These are phyloP conservation scores for Dinoponera quadriceps DNA, from an alignment of 1,140 invertebrate genomes.

Conservation along the genomic window DNA sequence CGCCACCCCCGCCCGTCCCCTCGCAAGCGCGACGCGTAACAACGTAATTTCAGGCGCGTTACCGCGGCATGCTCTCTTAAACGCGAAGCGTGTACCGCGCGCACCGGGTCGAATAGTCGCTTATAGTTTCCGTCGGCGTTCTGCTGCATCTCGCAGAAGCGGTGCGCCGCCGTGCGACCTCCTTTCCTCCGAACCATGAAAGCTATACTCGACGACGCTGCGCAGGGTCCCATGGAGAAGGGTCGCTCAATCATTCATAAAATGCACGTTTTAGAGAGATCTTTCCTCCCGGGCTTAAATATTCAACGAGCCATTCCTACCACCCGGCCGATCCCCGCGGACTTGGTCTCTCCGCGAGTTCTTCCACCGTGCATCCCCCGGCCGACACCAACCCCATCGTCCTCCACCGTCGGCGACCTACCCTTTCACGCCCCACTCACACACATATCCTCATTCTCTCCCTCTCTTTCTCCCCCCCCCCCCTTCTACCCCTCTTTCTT, in stretches of 20 bases:
- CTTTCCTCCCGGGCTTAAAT: conserved; percentile 73
- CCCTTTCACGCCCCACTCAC: conserved; percentile 45
- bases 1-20: not conserved
- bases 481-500: not conserved
- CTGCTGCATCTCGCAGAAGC: not conserved
- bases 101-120: conserved; percentile 19
- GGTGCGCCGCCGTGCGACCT: conserved; percentile 25
- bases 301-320: conserved; percentile 70
- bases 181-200: conserved; percentile 47
- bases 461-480: not conserved
- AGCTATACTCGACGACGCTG: conserved; percentile 53
- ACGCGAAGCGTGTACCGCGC: not conserved
- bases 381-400: conserved; percentile 1
- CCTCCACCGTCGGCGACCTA: conserved; percentile 25
- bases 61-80: conserved; percentile 30
- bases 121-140: conserved; percentile 50
- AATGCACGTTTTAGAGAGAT: conserved; percentile 76
- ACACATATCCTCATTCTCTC: not conserved
- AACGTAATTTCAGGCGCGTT: conserved; percentile 8
- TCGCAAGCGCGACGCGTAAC: conserved; percentile 8
- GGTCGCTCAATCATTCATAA: conserved; percentile 77
- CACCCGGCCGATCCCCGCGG: conserved; percentile 39
- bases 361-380: conserved; percentile 1
- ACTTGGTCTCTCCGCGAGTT: conserved; percentile 45
- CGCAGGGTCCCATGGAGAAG: conserved; percentile 47